Evolutionary conservation across 1,140 invertebrate genomes (phyloP).

Genomic region (Macrobrachium nipponense): DNA sequence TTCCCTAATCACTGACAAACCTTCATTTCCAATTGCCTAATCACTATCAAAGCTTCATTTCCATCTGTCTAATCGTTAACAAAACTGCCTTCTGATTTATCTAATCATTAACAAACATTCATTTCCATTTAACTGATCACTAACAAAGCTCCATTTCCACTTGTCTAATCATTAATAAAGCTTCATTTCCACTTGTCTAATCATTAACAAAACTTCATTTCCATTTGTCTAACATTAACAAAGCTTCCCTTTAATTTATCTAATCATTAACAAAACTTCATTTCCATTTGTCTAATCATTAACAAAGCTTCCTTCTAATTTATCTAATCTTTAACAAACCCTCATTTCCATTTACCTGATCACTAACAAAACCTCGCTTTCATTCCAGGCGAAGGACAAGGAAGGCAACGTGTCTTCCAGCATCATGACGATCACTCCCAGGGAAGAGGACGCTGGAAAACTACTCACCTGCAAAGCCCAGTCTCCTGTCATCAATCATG

Average conservation of each 20-base stretch:
- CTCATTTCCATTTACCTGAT: neutral
- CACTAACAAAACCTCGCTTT: neutral
- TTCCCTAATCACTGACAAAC: neutral
- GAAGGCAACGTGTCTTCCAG: slow-evolving; percentile 67
- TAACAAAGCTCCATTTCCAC: neutral
- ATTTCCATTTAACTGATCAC: neutral
- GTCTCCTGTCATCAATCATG: slow-evolving; percentile 66
- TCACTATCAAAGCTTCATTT: neutral
- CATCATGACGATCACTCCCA: slow-evolving; percentile 67
- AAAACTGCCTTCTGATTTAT: neutral
- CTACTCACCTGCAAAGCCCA: slow-evolving; percentile 67
- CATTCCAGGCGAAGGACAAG: slow-evolving; percentile 23
- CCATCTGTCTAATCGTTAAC: neutral
- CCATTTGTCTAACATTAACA: neutral
- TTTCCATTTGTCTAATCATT: neutral
- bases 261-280: neutral
- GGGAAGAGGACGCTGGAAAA: slow-evolving; percentile 66
- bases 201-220: neutral
- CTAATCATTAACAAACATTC: neutral
- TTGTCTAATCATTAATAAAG: neutral
- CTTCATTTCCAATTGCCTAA: neutral
- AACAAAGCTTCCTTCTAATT: neutral
- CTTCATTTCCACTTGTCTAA: neutral
- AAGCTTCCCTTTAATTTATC: neutral
- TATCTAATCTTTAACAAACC: neutral